Conservation (phyloP, 2,888 invertebrate species). For the Dioctria rufipes region DNA sequence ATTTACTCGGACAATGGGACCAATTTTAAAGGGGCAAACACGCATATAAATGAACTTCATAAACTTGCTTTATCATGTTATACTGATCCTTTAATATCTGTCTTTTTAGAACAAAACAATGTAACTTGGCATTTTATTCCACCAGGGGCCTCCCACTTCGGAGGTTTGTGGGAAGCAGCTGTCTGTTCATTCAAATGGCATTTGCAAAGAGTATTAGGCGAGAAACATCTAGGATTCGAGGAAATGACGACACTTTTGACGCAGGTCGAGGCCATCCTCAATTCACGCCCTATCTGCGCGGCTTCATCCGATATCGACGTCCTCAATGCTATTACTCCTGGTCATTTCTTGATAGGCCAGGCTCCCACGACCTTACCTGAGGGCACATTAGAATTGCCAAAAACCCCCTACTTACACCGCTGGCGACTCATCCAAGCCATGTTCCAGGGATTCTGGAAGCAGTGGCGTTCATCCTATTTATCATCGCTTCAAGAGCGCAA, state of each 20-base stretch:
- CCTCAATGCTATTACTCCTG: no score
- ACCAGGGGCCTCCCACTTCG: conserved; percentile 39
- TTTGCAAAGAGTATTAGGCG: neutral
- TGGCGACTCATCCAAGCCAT: conserved; percentile 60
- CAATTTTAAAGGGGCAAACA: conserved; percentile 12
- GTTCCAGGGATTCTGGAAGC: conserved; percentile 61
- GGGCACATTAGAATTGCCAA: conserved; percentile 56
- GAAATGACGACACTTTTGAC: no score
- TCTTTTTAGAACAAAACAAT: neutral
- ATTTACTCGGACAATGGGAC: conserved; percentile 30
- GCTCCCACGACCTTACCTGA: conserved; percentile 58
- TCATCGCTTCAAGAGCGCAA: conserved; percentile 60
- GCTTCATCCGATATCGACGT: no score
- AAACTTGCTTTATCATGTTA: neutral
- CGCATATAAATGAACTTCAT: conserved; percentile 45
- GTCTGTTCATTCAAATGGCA: neutral
- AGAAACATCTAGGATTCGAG: conserved; percentile 40
- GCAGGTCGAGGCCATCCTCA: no score
- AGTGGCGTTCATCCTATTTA: conserved; percentile 61
- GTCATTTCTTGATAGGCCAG: conserved; percentile 37
- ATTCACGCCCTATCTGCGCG: no score
- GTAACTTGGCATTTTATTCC: conserved; percentile 60
- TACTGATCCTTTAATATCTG: neutral
- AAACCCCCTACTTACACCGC: conserved; percentile 56
- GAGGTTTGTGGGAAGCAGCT: conserved; percentile 40